These are phyloP conservation scores for Oceanodroma tethys DNA, from an alignment of 2,113 vertebrate species.

Conservation along the genomic window DNA sequence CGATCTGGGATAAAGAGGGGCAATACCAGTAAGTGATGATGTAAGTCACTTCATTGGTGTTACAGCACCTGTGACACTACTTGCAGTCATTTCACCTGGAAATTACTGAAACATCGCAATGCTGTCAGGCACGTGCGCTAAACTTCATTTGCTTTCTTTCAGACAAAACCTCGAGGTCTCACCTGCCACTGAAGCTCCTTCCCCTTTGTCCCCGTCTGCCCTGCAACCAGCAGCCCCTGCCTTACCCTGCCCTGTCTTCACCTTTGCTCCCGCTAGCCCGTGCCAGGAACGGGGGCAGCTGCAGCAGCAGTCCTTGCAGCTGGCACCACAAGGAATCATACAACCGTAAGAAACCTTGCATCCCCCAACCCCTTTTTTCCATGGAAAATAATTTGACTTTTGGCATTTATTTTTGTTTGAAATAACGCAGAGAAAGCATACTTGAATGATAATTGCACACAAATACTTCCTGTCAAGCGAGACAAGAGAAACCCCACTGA, in stretches of 20 bases:
- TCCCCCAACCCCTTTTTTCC: neutral
- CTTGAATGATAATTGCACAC: neutral
- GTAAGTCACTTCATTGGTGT: neutral
- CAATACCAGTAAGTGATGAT: neutral
- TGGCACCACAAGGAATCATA: neutral
- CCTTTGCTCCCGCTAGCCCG: neutral
- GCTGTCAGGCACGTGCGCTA: neutral
- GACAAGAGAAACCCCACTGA: neutral
- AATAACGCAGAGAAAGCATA: neutral
- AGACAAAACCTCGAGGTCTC: neutral
- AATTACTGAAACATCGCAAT: neutral
- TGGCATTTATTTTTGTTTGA: neutral
- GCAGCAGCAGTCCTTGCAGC: neutral
- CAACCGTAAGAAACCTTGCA: neutral
- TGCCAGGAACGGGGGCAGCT: neutral
- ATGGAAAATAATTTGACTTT: neutral
- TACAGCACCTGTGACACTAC: neutral
- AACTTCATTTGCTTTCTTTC: neutral
- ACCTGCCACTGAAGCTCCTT: neutral
- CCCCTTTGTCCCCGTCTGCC: neutral
- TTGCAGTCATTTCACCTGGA: neutral
- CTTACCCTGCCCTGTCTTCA: neutral
- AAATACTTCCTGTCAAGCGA: neutral
- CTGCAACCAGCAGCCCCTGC: neutral
- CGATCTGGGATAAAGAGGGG: neutral